Evolutionary conservation across 1,140 invertebrate species (phyloP), one percentile per base, ranked within the genome.

Genomic region (Dysdera silvatica): DNA sequence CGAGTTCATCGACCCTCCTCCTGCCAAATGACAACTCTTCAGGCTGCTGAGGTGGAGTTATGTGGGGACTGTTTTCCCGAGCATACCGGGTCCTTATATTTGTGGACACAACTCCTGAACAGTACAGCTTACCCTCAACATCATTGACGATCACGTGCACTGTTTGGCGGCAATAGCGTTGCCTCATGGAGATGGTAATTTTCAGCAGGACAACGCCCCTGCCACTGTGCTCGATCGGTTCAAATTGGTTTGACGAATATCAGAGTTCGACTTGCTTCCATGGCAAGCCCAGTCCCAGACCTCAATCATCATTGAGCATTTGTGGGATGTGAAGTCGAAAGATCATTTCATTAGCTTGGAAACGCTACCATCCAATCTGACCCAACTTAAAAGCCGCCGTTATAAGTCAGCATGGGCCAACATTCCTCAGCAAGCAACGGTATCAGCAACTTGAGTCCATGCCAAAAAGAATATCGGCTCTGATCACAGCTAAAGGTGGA

Each of bases 401-500:
- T 54, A 2, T 53, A n/a, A 37, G 51, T 33, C 51, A 35, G 31
- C 51, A 24, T 51, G 48, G 48, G 28, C 10, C 26, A 2, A 51
- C 23, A 53, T 53, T 35, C 1, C 31, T 53, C 26, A 24, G 47
- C 4, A 53, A 16, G 47, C 4, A 53, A 16, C 20, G 20, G 14
- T 53, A 33, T 35, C 29, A 53, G 51, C 51, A 53, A 32, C 0
- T 16, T 53, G 51, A 53, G 7, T 53, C 29, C 1, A 23, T 35
- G 51, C 32, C 51, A 18, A n/a, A 32, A 53, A 53, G 48, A 51
- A 51, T 53, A 35, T 18, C 31, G 18, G 29, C 51, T 53, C 3
- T 33, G 14, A 53, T 53, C 32, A 53, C 32, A 53, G 32, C 32
- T 53, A 53, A 32, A 53, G 1, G 26, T 49, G 47, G 47, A 49